Conservation (phyloP, 2,113 vertebrate species). For the Etia nguti region DNA sequence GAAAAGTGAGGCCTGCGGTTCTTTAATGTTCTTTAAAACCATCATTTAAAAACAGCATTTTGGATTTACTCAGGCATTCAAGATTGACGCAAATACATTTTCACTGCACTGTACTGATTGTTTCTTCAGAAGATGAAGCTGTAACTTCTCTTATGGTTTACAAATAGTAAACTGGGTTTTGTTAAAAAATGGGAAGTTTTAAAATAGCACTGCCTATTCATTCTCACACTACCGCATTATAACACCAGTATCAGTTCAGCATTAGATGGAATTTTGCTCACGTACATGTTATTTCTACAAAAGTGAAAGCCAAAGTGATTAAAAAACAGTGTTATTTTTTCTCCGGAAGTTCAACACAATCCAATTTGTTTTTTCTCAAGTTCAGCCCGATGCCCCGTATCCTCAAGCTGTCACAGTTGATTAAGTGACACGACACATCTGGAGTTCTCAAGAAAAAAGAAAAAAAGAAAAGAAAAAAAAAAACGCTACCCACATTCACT, state of each 20-base stretch:
- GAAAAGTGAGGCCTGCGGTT: not conserved
- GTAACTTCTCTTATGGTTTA: not conserved
- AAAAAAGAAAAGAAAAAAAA: not conserved
- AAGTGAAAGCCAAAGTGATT: not conserved
- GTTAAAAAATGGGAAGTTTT: not conserved
- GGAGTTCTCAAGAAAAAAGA: not conserved
- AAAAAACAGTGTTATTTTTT: not conserved
- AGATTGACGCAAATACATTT: not conserved
- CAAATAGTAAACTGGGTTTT: not conserved
- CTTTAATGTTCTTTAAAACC: not conserved
- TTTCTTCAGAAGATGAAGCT: not conserved
- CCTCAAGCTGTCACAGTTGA: not conserved
- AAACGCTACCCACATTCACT: not conserved
- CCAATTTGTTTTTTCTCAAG: not conserved
- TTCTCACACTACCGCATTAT: not conserved
- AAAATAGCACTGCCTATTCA: not conserved
- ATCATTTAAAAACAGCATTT: not conserved
- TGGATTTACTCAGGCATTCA: not conserved
- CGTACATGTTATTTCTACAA: not conserved
- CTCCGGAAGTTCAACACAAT: not conserved
- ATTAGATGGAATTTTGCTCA: not conserved
- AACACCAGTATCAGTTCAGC: not conserved
- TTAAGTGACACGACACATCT: not conserved
- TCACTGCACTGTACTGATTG: fast-evolving
- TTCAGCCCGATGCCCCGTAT: not conserved